phyloP scores from a whole-genome alignment of 1,140 invertebrate species.

The Rhizoglyphus robini region DNA sequence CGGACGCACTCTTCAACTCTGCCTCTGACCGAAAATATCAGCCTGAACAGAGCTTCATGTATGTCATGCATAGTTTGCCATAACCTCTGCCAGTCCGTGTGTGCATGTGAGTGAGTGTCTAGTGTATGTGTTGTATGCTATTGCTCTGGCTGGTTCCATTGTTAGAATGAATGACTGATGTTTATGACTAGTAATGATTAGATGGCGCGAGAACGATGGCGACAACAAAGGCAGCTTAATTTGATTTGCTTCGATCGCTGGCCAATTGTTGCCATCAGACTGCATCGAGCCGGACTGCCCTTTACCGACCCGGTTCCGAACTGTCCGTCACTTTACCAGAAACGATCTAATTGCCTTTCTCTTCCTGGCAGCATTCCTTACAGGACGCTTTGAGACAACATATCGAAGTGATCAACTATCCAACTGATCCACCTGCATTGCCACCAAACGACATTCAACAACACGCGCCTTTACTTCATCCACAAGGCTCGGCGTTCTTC shows the following conservation, averaged over 20 bases:
- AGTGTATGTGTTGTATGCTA: neutral
- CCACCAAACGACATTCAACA: neutral
- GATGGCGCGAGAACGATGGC: neutral
- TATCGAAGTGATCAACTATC: neutral
- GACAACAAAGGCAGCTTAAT: neutral
- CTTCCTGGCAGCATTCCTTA: neutral
- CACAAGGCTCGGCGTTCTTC: neutral
- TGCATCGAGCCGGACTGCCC: neutral
- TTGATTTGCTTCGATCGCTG: neutral
- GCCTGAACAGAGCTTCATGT: neutral
- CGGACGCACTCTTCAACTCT: neutral
- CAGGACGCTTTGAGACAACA: neutral
- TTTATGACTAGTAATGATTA: constrained; percentile 6
- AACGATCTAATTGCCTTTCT: neutral
- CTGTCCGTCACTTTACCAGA: neutral
- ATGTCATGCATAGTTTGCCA: neutral
- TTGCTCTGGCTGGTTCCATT: neutral
- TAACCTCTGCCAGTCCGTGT: neutral
- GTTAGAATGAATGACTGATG: neutral
- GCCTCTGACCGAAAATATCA: constrained; percentile 4
- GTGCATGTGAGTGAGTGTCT: neutral
- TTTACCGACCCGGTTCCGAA: neutral
- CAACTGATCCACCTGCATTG: no score
- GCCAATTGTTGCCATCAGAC: neutral
- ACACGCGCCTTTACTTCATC: neutral